Evolutionary conservation across 2,113 vertebrate genomes (phyloP).

Genomic region (Mustela nigripes): DNA sequence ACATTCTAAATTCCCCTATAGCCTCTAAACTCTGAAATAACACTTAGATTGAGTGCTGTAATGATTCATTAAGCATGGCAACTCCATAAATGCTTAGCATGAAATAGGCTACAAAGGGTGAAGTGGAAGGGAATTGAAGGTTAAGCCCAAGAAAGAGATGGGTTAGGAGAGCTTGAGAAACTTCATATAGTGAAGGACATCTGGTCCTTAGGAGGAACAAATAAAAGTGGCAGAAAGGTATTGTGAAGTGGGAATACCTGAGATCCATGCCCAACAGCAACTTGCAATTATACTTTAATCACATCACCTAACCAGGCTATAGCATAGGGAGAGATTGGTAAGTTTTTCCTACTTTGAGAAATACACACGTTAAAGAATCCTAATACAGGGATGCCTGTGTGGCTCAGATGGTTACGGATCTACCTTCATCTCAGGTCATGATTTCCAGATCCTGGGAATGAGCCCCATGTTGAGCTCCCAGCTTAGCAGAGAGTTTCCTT

Average conservation of each 20-base stretch:
- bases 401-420: too few species aligned
- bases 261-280: neutral
- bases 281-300: neutral
- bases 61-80: neutral
- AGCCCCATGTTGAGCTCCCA: too few species aligned
- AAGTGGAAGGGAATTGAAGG: neutral
- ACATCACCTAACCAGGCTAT: neutral
- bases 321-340: neutral
- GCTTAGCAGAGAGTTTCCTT: too few species aligned
- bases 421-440: too few species aligned
- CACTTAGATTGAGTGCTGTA: neutral
- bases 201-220: neutral
- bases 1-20: neutral
- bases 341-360: neutral
- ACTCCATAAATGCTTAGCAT: neutral
- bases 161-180: neutral
- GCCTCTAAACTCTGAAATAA: neutral
- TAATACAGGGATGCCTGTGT: neutral
- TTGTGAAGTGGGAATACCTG: neutral
- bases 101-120: neutral
- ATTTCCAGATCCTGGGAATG: too few species aligned
- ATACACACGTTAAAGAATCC: constrained; percentile 6
- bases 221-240: neutral
- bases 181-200: neutral
- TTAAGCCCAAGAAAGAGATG: neutral